Evolutionary conservation across 1,140 invertebrate genomes (phyloP).

Genomic region (Ostrea edulis): DNA sequence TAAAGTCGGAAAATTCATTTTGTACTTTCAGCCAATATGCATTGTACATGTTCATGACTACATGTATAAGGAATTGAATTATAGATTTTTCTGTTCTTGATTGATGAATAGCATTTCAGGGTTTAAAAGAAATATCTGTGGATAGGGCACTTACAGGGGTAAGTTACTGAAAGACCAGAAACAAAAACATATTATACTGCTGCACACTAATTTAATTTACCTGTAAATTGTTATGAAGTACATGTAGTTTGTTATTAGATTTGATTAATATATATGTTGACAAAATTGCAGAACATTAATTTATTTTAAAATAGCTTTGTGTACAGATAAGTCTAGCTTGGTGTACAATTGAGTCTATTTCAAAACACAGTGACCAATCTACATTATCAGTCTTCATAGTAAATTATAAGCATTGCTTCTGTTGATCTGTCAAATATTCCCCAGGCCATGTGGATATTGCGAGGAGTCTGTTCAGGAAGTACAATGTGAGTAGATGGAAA

Average conservation of each 20-base stretch:
- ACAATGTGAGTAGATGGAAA: constrained; percentile 1
- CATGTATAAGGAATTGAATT: no score
- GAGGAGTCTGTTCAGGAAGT: not conserved
- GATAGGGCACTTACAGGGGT: not conserved
- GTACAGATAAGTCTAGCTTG: no score
- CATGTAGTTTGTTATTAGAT: no score
- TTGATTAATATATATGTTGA: no score
- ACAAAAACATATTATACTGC: not conserved
- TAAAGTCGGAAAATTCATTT: not conserved
- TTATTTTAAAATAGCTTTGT: no score
- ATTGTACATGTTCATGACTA: no score
- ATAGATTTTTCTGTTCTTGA: not conserved
- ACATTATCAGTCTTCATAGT: not conserved
- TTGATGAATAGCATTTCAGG: not conserved
- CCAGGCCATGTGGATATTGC: not conserved
- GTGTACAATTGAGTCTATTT: not conserved
- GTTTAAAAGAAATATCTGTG: not conserved
- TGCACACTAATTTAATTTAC: not conserved
- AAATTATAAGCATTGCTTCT: not conserved
- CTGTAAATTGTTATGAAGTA: not conserved
- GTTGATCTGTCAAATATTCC: not conserved
- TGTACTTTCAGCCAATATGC: not conserved
- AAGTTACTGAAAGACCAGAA: not conserved
- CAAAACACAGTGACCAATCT: not conserved
- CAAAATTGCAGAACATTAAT: no score